phyloP scores from a whole-genome alignment of 64 coral and sea anemone species.

The Montipora sp. region DNA sequence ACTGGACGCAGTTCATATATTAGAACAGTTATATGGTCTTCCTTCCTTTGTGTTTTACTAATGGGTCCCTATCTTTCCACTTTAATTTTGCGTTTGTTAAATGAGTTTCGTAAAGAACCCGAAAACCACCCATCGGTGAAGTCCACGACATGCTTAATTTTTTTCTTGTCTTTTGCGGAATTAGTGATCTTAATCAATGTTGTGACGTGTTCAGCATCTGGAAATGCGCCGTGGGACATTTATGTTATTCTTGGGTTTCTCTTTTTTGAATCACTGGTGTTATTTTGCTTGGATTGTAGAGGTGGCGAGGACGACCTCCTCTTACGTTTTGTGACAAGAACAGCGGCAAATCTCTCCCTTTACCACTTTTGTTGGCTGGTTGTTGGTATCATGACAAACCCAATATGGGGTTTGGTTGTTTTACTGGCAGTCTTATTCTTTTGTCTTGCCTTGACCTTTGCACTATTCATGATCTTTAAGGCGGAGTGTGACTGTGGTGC shows the following conservation, averaged over 20 bases:
- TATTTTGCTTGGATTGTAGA: no score
- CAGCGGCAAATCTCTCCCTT: not conserved
- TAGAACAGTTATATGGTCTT: not conserved
- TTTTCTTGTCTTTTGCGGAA: no score
- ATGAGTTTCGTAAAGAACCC: not conserved
- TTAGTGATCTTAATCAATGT: no score
- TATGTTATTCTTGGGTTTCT: no score
- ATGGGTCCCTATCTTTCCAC: not conserved
- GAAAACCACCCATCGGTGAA: no score
- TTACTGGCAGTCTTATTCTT: not conserved
- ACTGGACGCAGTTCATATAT: not conserved
- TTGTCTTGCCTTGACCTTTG: not conserved
- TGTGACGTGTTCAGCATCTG: no score
- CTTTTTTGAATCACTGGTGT: no score
- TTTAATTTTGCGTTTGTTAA: not conserved
- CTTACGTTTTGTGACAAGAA: not conserved
- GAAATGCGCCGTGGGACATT: no score
- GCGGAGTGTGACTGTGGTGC: not conserved
- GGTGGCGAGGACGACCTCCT: not conserved
- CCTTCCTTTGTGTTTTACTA: not conserved
- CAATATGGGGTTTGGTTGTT: slow-evolving; percentile 1
- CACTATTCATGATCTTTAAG: not conserved
- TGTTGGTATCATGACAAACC: slow-evolving; percentile 14
- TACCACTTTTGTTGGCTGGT: slow-evolving; percentile 26
- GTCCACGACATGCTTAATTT: no score